Base-by-base conservation (phyloP, 2,888 invertebrate genomes). In the Rotaria macrura region DNA sequence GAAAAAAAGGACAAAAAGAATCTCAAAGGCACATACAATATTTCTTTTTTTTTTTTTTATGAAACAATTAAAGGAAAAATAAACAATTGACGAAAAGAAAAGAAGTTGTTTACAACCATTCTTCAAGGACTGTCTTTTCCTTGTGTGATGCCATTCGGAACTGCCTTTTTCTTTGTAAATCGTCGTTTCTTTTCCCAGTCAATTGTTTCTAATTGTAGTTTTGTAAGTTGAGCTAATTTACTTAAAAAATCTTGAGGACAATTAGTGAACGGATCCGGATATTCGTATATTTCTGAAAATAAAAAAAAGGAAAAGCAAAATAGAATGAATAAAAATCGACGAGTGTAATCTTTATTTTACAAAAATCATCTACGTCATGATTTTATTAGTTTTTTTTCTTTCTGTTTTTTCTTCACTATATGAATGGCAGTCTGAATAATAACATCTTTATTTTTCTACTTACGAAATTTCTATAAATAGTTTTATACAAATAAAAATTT, bases 181-280 rank as follows among this genome's bases (percentile, higher is more conserved):
- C 79, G 79, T 79, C 79, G 79, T 79, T 79, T 79, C n/a, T 43
- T 79, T n/a, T 79, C 79, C 79, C 79, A 79, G 4, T 79, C 79
- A 43, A 79, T 34, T 23, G 79, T 79, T 79, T 79, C 79, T 14
- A 79, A 38, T 79, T 79, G 79, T 1, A 79, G 79, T 79, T 79
- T 79, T 2, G 43, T 79, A 10, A 79, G 43, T n/a, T 79, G 79
- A 9, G 79, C 40, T 79, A 79, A 43, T 43, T 43, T 40, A 79
- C 43, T 79, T 25, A 40, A 43, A 2, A 79, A 4, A 4, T 79
- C 79, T n/a, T 40, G 25, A n/a, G 79, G 79, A 79, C 79, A 79
- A 79, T 43, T 79, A n/a, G 40, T 43, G 14, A 43, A 79, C n/a
- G 79, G 79, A 79, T 79, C 79, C 23, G 79, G 79, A 79, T 79